Evolutionary conservation across 2,888 invertebrate genomes (phyloP), one percentile per base, ranked within the genome.

Genomic region (Apodemia zela): DNA sequence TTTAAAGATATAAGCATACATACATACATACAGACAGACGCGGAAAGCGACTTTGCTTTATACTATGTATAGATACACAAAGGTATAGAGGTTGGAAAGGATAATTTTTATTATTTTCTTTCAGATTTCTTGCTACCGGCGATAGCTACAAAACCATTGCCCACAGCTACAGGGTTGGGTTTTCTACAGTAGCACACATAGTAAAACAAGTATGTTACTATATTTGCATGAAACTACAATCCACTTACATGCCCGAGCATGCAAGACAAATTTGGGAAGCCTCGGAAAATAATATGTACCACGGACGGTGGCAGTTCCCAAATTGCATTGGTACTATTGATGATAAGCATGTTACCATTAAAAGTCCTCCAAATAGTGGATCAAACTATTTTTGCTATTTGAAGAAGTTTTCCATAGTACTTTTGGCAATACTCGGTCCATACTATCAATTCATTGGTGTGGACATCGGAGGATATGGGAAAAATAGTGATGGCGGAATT

Each of bases 271-370:
- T 60, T 18, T 70, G 69, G 69, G 58, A 62, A 49, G 49, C 63
- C 18, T 57, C 65, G 17, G 67, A 42, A 29, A 42, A 38, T n/a
- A 42, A 38, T n/a, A 64, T 45, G n/a, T 69, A 63, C 63, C 10
- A 60, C 57, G 61, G 59, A 57, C 62, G 67, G 61, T 74, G 72
- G 72, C 71, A 74, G 51, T 73, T 73, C 68, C 71, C 68, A 54
- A 60, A 60, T 60, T 73, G 71, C 67, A 71, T 69, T 68, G 75
- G 73, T 66, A 70, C 72, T 61, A 70, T 70, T 59, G 69, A 69
- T 65, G 69, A 72, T 62, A 75, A 74, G 66, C 72, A 74, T 68
- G 67, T 75, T 63, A 65, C 62, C 51, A 73, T 75, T 66, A 68
- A 71, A 70, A 71, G 66, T 63, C 70, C 69, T 25, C 68, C 66